These are phyloP conservation scores for Gymnocephalus cernua DNA, from an alignment of 2,113 vertebrate species.

Conservation along the genomic window DNA sequence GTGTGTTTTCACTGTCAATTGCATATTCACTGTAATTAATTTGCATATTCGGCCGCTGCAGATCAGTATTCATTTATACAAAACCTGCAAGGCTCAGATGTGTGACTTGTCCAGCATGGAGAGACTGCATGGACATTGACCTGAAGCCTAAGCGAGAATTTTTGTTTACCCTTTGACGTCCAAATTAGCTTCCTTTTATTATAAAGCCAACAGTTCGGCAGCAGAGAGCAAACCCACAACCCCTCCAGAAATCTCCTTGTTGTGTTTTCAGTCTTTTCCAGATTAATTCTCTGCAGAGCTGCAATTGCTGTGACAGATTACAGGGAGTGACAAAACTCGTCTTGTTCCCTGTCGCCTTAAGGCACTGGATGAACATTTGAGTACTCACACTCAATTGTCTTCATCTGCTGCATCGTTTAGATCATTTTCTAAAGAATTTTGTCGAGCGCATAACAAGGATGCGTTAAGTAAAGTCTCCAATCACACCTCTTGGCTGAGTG, in stretches of 20 bases:
- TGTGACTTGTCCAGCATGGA: slow-evolving; percentile 7
- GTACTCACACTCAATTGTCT: slow-evolving; percentile 30
- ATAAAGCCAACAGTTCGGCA: slow-evolving; percentile 2
- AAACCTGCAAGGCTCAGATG: background rate
- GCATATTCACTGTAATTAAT: too few species aligned
- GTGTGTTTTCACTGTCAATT: background rate
- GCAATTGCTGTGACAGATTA: slow-evolving; percentile 43
- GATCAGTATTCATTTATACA: background rate
- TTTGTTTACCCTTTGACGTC: slow-evolving; percentile 22
- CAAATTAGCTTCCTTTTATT: slow-evolving; percentile 27
- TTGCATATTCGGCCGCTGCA: slow-evolving; percentile 9
- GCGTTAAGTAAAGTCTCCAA: slow-evolving; percentile 2
- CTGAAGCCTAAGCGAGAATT: background rate
- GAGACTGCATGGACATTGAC: background rate
- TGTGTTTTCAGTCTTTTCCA: slow-evolving; percentile 38
- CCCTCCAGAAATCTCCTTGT: slow-evolving; percentile 28
- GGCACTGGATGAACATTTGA: slow-evolving; percentile 16
- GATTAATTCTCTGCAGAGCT: slow-evolving; percentile 17
- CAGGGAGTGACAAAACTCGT: slow-evolving; percentile 7
- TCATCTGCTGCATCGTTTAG: slow-evolving; percentile 31
- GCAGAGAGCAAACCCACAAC: background rate
- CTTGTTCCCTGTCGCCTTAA: slow-evolving; percentile 20
- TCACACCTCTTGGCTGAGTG: background rate
- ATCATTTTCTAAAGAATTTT: slow-evolving; percentile 9
- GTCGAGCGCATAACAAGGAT: background rate